Conservation (phyloP, 2,797 vertebrate species). For the Peromyscus aztecus region DNA sequence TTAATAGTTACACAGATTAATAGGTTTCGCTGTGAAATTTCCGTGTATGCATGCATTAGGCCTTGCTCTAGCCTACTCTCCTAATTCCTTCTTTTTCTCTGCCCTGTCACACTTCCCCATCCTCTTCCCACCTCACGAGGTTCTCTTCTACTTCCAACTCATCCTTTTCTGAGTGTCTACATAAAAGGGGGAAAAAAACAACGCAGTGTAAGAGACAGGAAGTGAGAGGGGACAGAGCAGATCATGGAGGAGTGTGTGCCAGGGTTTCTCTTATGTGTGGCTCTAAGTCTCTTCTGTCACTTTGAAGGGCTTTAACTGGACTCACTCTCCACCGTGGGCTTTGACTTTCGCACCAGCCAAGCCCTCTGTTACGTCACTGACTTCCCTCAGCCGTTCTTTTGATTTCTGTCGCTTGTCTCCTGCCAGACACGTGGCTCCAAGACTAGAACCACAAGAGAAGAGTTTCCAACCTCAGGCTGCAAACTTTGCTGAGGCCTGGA, state of each 20-base stretch:
- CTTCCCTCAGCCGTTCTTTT: not conserved
- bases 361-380: too few species aligned
- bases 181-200: too few species aligned
- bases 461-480: not conserved
- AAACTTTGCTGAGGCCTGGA: too few species aligned
- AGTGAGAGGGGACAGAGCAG: fast-evolving
- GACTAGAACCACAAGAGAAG: not conserved
- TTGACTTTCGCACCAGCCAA: fast-evolving
- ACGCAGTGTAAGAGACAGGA: not conserved
- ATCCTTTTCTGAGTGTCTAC: not conserved
- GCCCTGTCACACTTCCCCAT: fast-evolving
- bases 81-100: not conserved
- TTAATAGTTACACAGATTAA: not conserved
- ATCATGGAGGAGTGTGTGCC: too few species aligned
- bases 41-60: too few species aligned
- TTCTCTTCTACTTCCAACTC: not conserved
- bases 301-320: not conserved
- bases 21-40: not conserved
- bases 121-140: too few species aligned
- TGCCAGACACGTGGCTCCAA: too few species aligned
- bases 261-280: fast-evolving
- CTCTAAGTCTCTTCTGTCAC: not conserved
- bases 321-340: not conserved
- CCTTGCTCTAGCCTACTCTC: not conserved
- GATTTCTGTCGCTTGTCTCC: not conserved